phyloP scores from a whole-genome alignment of 2,113 vertebrate genomes.

The Phalacrocorax pelagicus region DNA sequence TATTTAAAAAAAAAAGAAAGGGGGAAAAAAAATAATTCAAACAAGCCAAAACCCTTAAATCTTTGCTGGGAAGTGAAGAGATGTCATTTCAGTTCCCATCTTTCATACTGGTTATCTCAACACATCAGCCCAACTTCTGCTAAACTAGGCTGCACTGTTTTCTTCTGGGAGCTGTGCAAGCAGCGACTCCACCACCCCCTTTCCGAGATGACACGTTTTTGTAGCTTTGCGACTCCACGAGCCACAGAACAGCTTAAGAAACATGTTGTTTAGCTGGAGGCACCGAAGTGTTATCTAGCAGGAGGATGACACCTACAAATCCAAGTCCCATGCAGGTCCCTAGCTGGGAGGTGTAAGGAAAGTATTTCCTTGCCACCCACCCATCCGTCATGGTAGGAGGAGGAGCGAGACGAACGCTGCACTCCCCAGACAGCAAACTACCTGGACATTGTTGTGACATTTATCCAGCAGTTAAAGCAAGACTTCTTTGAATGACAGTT shows the following conservation, averaged over 20 bases:
- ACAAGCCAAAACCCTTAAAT: neutral
- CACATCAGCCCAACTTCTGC: neutral
- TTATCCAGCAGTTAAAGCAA: neutral
- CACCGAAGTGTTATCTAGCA: neutral
- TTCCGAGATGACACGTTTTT: neutral
- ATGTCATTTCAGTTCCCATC: neutral
- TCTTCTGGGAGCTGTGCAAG: neutral
- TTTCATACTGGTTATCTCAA: neutral
- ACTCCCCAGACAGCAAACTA: neutral
- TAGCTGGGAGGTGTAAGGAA: neutral
- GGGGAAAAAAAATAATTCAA: neutral
- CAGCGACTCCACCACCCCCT: neutral
- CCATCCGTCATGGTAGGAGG: rapidly evolving
- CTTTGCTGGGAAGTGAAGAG: neutral
- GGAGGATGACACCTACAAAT: neutral
- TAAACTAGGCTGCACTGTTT: neutral
- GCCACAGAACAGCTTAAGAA: neutral
- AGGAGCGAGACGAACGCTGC: neutral
- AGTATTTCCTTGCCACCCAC: neutral
- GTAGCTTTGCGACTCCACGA: neutral
- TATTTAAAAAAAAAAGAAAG: neutral
- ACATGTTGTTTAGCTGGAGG: neutral
- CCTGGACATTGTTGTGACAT: rapidly evolving
- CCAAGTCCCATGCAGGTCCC: neutral
- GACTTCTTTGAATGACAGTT: neutral